Evolutionary conservation across 2,888 invertebrate species (phyloP).

Genomic region (Acrobasis repandana): DNA sequence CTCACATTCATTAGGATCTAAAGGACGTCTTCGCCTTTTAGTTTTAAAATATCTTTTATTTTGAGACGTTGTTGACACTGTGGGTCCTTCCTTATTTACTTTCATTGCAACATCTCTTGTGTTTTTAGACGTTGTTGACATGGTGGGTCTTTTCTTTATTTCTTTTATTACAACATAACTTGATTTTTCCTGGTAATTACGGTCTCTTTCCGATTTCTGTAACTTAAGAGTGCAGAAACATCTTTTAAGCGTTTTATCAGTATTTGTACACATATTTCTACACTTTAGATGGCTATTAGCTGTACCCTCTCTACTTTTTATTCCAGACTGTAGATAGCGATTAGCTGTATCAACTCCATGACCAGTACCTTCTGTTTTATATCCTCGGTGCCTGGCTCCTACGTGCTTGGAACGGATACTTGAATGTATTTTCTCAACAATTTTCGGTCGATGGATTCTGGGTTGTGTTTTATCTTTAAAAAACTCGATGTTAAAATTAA

Average conservation of each 20-base stretch:
- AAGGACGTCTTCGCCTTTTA: not conserved
- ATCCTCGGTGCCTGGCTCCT: not conserved
- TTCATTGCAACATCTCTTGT: too few species aligned
- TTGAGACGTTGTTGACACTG: too few species aligned
- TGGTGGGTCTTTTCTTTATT: not conserved
- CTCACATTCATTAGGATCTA: conserved; percentile 33
- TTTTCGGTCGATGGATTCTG: not conserved
- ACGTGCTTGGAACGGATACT: not conserved
- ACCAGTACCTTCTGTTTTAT: not conserved
- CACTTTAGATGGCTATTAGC: too few species aligned
- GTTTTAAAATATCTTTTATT: too few species aligned
- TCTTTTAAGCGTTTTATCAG: conserved; percentile 21
- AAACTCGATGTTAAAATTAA: conserved; percentile 31
- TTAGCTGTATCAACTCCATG: not conserved
- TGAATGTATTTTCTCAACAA: not conserved
- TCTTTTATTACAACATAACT: conserved; percentile 1
- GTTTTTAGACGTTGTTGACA: conserved; percentile 5
- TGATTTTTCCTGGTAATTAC: not conserved
- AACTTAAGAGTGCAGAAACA: conserved; percentile 17
- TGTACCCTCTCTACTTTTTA: too few species aligned
- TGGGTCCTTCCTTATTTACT: too few species aligned
- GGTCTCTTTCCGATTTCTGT: not conserved
- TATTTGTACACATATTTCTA: conserved; percentile 26
- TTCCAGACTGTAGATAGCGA: not conserved
- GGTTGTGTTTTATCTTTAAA: not conserved